phyloP scores from a whole-genome alignment of 2,888 invertebrate genomes.

The Philonicus albiceps region DNA sequence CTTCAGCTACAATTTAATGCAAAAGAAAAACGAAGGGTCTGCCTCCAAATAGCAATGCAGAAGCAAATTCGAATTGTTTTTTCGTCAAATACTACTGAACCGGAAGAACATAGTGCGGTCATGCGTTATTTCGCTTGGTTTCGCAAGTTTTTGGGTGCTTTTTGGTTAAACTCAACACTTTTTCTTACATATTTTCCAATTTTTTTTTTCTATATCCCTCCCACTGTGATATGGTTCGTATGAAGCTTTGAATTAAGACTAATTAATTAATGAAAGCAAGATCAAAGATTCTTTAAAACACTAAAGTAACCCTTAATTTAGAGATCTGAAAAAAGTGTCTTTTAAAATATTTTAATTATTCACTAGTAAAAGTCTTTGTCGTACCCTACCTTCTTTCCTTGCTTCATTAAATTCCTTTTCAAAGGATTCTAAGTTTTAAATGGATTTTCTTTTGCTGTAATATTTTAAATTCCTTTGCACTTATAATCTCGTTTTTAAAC shows the following conservation, averaged over 20 bases:
- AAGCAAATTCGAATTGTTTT: background rate
- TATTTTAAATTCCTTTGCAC: background rate
- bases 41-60: background rate
- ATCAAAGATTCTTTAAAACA: background rate
- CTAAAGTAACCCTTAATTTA: background rate
- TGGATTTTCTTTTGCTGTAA: background rate
- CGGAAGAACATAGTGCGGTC: background rate
- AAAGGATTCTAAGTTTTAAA: background rate
- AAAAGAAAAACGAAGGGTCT: background rate
- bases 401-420: background rate
- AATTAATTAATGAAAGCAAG: background rate
- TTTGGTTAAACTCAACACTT: background rate
- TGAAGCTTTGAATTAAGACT: background rate
- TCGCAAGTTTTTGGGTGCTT: background rate
- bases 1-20: background rate
- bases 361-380: background rate
- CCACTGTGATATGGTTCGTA: too few relatives aligned
- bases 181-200: background rate
- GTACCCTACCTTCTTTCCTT: background rate
- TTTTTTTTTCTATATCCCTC: too few relatives aligned
- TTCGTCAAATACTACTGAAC: background rate
- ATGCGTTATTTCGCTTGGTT: background rate
- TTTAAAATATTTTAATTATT: background rate
- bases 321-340: background rate
- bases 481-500: background rate